A percentile compares a stretch with the other conserved stretches of the same genome.
phyloP scores from a whole-genome alignment of 2,797 vertebrate genomes.

The Leptodactylus fallax region DNA sequence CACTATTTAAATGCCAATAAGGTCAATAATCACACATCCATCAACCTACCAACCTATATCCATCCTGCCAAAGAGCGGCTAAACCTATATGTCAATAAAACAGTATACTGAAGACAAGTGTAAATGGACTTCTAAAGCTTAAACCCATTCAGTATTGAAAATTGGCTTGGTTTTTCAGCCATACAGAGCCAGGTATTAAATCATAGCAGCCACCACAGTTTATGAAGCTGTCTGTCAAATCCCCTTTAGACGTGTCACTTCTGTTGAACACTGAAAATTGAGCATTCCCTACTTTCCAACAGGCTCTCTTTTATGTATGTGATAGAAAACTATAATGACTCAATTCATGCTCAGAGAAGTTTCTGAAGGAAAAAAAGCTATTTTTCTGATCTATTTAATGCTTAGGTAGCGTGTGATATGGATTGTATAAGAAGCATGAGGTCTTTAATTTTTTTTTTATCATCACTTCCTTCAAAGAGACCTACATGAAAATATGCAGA shows the following conservation, averaged over 20 bases:
- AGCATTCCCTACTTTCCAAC: conserved; percentile 23
- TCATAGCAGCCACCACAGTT: conserved; percentile 49
- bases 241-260: conserved; percentile 60
- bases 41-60: conserved; percentile 17
- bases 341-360: not conserved
- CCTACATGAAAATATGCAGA: not conserved
- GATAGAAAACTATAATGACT: conserved; percentile 31
- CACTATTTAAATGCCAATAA: not conserved
- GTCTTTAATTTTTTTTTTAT: not conserved
- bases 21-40: conserved; percentile 6
- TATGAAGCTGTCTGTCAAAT: conserved; percentile 60
- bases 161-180: conserved; percentile 48
- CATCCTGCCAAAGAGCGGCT: conserved; percentile 40
- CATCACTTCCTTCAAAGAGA: not conserved
- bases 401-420: not conserved
- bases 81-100: conserved; percentile 56
- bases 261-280: conserved; percentile 21
- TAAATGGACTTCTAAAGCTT: conserved; percentile 55
- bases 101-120: conserved; percentile 50
- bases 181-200: conserved; percentile 59
- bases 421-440: not conserved
- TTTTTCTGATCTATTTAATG: not conserved
- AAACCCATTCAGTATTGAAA: conserved; percentile 57
- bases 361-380: not conserved
- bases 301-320: conserved; percentile 29